A percentile compares a stretch with the other conserved stretches of the same genome.
phyloP scores from a whole-genome alignment of 2,888 invertebrate species.

The Athalia circularis region DNA sequence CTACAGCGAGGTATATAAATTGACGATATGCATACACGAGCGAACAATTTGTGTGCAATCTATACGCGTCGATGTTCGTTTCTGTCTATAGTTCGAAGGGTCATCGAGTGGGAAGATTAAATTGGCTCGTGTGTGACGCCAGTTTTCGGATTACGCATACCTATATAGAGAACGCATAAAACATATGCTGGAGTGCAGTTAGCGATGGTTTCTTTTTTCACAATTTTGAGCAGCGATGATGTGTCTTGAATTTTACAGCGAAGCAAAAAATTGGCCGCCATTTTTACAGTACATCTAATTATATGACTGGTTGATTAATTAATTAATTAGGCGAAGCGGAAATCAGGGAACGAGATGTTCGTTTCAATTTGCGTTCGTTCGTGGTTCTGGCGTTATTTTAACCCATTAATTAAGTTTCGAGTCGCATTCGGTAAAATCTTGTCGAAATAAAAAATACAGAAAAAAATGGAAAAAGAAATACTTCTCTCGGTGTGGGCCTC shows the following conservation, averaged over 20 bases:
- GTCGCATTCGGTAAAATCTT: not conserved
- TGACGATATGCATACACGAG: not conserved
- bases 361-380: constrained; percentile 29
- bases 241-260: too few species aligned
- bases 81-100: too few species aligned
- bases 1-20: not conserved
- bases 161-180: not conserved
- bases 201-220: too few species aligned
- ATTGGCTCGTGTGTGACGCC: not conserved
- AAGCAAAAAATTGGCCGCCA: too few species aligned
- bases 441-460: too few species aligned
- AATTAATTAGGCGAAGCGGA: constrained; percentile 18
- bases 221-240: too few species aligned
- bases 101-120: constrained; percentile 10
- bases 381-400: constrained; percentile 33
- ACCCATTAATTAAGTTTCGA: constrained; percentile 46
- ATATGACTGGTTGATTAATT: constrained; percentile 24
- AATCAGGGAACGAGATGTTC: constrained; percentile 15
- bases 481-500: not conserved
- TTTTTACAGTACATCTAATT: not conserved
- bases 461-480: too few species aligned
- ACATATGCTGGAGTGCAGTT: too few species aligned
- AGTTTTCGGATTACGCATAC: not conserved
- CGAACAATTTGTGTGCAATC: too few species aligned
- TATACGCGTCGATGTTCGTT: too few species aligned